A percentile compares a stretch with the other conserved stretches of the same genome.
Conservation (phyloP, 1,140 invertebrate species). For the Stegodyphus mimosarum region DNA sequence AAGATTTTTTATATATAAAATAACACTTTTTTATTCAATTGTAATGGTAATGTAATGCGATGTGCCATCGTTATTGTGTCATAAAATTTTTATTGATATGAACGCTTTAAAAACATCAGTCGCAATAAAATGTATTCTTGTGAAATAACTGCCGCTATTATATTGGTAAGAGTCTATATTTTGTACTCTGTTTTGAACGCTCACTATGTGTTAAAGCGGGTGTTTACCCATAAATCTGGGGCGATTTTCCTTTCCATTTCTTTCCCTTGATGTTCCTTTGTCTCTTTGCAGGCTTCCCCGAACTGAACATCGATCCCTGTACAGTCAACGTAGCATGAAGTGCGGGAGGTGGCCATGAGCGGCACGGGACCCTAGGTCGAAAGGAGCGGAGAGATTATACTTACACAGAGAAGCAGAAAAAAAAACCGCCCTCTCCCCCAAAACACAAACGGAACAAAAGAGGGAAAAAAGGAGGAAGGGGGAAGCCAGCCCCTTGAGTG, state of each 20-base stretch:
- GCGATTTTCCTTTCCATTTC: background rate
- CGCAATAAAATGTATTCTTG: too few relatives aligned
- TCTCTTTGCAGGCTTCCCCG: slow-evolving; percentile 6
- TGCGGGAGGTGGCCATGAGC: slow-evolving; percentile 1
- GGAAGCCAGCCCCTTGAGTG: background rate
- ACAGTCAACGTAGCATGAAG: background rate
- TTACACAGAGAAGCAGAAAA: background rate
- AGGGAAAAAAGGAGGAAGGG: background rate
- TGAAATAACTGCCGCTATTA: too few relatives aligned
- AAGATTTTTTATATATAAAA: too few relatives aligned
- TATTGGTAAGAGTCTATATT: too few relatives aligned
- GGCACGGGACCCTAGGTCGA: slow-evolving; percentile 1
- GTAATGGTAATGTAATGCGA: too few relatives aligned
- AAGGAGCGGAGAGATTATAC: background rate
- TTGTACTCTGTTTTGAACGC: too few relatives aligned
- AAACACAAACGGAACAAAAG: slow-evolving; percentile 26
- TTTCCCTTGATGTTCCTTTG: background rate
- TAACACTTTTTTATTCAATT: too few relatives aligned
- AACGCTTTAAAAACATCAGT: too few relatives aligned
- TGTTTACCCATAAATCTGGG: too few relatives aligned
- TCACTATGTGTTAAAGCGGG: too few relatives aligned
- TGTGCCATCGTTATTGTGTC: too few relatives aligned
- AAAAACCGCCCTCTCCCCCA: background rate
- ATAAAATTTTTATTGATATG: too few relatives aligned
- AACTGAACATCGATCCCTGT: background rate